Conservation (phyloP, 2,888 invertebrate species). For the Cephus spinipes region DNA sequence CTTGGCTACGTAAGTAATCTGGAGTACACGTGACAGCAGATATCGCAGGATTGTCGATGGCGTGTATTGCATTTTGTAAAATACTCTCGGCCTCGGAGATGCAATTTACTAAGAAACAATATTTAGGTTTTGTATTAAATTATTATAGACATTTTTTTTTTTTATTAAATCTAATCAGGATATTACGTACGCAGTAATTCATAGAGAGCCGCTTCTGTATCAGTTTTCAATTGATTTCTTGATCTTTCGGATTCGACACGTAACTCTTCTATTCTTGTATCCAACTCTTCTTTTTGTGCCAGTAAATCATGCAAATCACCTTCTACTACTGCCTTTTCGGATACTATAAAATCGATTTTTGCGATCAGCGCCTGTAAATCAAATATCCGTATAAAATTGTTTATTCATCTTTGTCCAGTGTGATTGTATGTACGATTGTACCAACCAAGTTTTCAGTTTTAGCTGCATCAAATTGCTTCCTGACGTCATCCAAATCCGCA, state of each 20-base stretch:
- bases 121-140: background rate
- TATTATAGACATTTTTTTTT: background rate
- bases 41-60: conserved; percentile 77
- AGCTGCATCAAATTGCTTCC: conserved; percentile 57
- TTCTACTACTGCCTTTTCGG: conserved; percentile 75
- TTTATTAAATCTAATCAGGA: background rate
- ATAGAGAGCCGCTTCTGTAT: conserved; percentile 51
- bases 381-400: conserved; percentile 5
- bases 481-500: conserved; percentile 59
- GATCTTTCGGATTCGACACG: conserved; percentile 65
- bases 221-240: conserved; percentile 50
- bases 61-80: conserved; percentile 70
- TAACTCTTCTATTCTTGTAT: conserved; percentile 71
- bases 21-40: conserved; percentile 76
- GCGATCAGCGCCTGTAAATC: conserved; percentile 72
- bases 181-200: conserved; percentile 57
- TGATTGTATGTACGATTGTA: background rate
- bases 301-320: conserved; percentile 75
- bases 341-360: conserved; percentile 74
- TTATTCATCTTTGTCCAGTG: background rate
- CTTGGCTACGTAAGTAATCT: conserved; percentile 70
- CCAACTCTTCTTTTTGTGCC: conserved; percentile 76
- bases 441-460: conserved; percentile 62
- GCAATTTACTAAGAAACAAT: conserved; percentile 59
- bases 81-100: conserved; percentile 67